Evolutionary conservation across 2,888 invertebrate genomes (phyloP), one percentile per base, ranked within the genome.

Genomic region (Neoascia interrupta): DNA sequence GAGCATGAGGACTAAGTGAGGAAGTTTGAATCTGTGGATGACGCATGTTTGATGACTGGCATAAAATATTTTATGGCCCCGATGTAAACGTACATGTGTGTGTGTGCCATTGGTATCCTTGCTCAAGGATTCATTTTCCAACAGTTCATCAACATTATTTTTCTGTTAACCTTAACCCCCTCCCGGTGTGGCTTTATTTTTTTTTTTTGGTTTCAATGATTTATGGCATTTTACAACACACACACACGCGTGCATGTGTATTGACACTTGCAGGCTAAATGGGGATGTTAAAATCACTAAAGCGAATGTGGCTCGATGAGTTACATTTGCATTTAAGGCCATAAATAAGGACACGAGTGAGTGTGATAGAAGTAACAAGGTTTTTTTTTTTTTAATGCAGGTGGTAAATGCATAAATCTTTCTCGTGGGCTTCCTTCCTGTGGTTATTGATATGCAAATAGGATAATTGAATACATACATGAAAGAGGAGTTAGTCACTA

Each of bases 381-480:
- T n/a, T n/a, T n/a, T n/a, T n/a, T n/a, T n/a, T n/a, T n/a, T 54
- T 26, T 34, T 36, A 19, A 41, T 53, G 43, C 43, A 36, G 53
- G 26, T 64, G 16, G 23, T 23, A 36, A 23, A 45, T 18, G 15
- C 2, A n/a, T n/a, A 18, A 11, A 31, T 21, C 21, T 43, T 43
- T 36, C 36, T 58, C 41, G 15, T 16, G 26, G 5, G 37, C 56
- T 68, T 63, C 37, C 28, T 54, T 39, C 41, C 49, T 51, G 36
- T n/a, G 36, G 4, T 43, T 16, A 72, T 49, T 41, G 58, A 53
- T 45, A 66, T 45, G 28, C 58, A 64, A 53, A 60, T 60, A 15
- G 56, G 51, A 64, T 64, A 43, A 73, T 73, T 64, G 64, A 49
- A 58, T 73, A 41, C 64, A 49, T n/a, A n/a, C n/a, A n/a, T n/a